Evolutionary conservation across 2,113 vertebrate species (phyloP).

Genomic region (Chascanopsetta lugubris): DNA sequence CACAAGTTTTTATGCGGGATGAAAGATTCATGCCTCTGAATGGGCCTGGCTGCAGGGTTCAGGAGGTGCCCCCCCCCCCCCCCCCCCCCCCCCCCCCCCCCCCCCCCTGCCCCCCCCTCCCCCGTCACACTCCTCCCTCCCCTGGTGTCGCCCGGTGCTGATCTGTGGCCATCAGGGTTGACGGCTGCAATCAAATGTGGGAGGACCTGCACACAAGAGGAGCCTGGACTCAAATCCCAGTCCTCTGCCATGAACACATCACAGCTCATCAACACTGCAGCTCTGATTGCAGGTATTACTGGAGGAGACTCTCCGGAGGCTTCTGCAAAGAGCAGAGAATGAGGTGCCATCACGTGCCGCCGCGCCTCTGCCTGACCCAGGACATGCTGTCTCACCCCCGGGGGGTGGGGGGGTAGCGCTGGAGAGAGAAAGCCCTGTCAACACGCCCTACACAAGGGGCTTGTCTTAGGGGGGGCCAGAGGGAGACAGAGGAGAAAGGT

Average conservation of each 20-base stretch:
- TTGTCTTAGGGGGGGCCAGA: slow-evolving; percentile 50
- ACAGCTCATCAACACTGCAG: slow-evolving; percentile 50
- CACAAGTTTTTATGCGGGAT: slow-evolving; percentile 38
- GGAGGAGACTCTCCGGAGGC: slow-evolving; percentile 48
- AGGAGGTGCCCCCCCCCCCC: no score
- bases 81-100: no score
- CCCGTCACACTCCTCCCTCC: no score
- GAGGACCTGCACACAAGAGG: slow-evolving; percentile 46
- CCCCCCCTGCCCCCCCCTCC: no score
- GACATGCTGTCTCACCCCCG: slow-evolving; percentile 61
- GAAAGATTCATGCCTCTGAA: slow-evolving; percentile 50
- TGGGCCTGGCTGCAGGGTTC: slow-evolving; percentile 6
- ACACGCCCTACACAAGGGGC: slow-evolving; percentile 61
- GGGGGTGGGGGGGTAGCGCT: no score
- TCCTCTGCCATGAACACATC: slow-evolving; percentile 38
- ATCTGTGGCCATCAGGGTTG: slow-evolving; percentile 44
- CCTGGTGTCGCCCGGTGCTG: slow-evolving; percentile 30
- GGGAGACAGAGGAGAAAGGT: slow-evolving; percentile 49
- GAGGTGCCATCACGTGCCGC: slow-evolving; percentile 62
- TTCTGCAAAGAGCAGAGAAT: slow-evolving; percentile 48
- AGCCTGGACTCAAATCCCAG: slow-evolving; percentile 20
- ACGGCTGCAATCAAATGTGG: slow-evolving; percentile 48
- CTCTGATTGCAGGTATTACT: slow-evolving; percentile 51
- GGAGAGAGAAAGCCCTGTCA: slow-evolving; percentile 73
- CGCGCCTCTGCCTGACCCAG: slow-evolving; percentile 40